phyloP scores from a whole-genome alignment of 2,888 invertebrate species.

The Dione juno region DNA sequence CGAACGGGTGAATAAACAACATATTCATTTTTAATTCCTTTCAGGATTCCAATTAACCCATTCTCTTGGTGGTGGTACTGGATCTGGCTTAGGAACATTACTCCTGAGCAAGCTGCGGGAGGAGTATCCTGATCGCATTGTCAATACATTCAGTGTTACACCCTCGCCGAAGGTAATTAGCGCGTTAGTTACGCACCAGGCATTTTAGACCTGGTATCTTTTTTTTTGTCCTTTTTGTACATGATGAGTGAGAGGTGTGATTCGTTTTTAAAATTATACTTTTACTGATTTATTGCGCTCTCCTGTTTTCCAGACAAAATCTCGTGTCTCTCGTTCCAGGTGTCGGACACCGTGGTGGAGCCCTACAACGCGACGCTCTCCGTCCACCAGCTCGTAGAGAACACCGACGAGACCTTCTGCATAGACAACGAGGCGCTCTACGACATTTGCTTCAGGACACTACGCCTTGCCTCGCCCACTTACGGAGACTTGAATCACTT shows the following conservation, averaged over 20 bases:
- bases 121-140: conserved; percentile 93
- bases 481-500: conserved; percentile 96
- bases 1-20: background rate
- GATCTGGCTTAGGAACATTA: conserved; percentile 92
- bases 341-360: conserved; percentile 94
- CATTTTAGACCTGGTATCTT: too few species aligned
- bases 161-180: conserved; percentile 89
- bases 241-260: too few species aligned
- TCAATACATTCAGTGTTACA: conserved; percentile 91
- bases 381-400: conserved; percentile 93
- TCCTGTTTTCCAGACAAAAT: background rate
- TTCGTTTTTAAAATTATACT: too few species aligned
- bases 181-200: too few species aligned
- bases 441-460: conserved; percentile 94
- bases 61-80: conserved; percentile 92
- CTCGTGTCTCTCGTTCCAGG: conserved; percentile 53
- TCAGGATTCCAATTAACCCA: conserved; percentile 80
- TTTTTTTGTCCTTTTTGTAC: too few species aligned
- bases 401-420: conserved; percentile 94
- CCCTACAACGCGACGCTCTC: conserved; percentile 95
- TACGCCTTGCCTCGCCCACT: conserved; percentile 91
- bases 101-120: conserved; percentile 91
- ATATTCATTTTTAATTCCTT: background rate
- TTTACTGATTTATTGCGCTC: too few species aligned
- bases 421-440: conserved; percentile 95